These are phyloP conservation scores for Altica lythri DNA, from an alignment of 2,888 invertebrate species.

Conservation along the genomic window DNA sequence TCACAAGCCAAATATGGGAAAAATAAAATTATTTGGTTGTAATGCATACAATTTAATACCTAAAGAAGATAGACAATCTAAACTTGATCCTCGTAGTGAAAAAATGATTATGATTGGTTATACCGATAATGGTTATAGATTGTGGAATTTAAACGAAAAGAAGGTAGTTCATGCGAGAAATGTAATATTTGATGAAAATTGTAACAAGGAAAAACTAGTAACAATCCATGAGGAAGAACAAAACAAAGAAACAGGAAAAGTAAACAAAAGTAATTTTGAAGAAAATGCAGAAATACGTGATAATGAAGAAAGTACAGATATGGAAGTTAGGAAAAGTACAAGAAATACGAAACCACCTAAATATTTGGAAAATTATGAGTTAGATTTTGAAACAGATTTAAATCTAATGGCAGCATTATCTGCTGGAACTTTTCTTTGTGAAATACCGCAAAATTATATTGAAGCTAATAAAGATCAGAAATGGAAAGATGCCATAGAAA, in stretches of 20 bases:
- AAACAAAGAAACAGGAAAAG: constrained; percentile 1
- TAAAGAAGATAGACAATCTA: constrained; percentile 40
- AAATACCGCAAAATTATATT: constrained; percentile 32
- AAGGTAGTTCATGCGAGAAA: constrained; percentile 25
- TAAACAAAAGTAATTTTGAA: constrained; percentile 4
- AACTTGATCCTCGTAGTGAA: constrained; percentile 26
- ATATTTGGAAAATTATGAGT: constrained; percentile 26
- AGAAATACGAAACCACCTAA: constrained; percentile 21
- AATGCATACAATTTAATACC: constrained; percentile 44
- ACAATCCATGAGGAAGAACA: constrained; percentile 2
- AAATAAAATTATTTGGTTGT: constrained; percentile 46
- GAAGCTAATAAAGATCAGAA: constrained; percentile 24
- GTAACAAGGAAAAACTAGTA: background rate
- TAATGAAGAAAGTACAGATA: background rate
- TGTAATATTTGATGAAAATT: constrained; percentile 30
- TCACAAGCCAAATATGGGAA: constrained; percentile 44
- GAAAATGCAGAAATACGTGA: constrained; percentile 1
- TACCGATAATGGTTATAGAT: constrained; percentile 31
- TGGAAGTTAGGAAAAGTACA: constrained; percentile 14
- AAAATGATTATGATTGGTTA: constrained; percentile 32
- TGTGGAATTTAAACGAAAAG: constrained; percentile 22
- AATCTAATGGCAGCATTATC: constrained; percentile 11
- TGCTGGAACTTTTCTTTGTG: constrained; percentile 23
- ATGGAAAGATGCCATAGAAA: constrained; percentile 34
- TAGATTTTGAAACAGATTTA: constrained; percentile 11